Evolutionary conservation across 2,113 vertebrate genomes (phyloP), one percentile per base, ranked within the genome.

Genomic region (Shinisaurus crocodilurus): DNA sequence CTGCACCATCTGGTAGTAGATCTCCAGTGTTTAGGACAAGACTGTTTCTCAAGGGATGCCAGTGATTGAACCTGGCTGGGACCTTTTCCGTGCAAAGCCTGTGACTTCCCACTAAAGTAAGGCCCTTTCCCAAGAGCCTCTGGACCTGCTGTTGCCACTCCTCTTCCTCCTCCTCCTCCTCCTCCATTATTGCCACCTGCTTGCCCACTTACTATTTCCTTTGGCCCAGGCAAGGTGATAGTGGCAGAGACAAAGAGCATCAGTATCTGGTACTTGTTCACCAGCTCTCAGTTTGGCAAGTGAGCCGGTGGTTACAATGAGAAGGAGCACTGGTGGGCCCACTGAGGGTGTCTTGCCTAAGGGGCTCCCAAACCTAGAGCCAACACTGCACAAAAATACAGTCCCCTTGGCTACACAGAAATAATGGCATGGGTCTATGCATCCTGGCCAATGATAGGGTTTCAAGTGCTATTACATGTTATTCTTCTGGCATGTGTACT

Each of bases 381-480:
- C 63, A 84, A 8, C 37, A 43, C 25, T 29, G 23, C 50, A 15
- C 1, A 18, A 84, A 27, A 1, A 5, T 10, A 86, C 10, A 57
- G n/a, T 7, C 72, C 34, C 16, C 32, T 70, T 86, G 65, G 27
- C 15, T 57, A 60, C 29, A 25, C 9, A 76, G 70, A 75, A 75
- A 25, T 60, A 75, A 18, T 7, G 7, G 6, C 20, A n/a, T 57
- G 15, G 25, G 29, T 75, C 43, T 50, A 37, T 65, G n/a, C 12
- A 25, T 43, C 25, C 23, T 76, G 74, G 3, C 12, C 37, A 94
- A 92, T 85, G 50, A 86, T 89, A 89, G 5, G 32, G 67, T 91
- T 94, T 63, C 2, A 60, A 63, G 60, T 18, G 18, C 67, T 85
- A 18, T 77, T 88, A 85, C 5, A 45, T 87, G 67, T 50, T 70